Base-by-base conservation (phyloP, 2,888 invertebrate genomes). In the Hydrotaea diabolus region DNA sequence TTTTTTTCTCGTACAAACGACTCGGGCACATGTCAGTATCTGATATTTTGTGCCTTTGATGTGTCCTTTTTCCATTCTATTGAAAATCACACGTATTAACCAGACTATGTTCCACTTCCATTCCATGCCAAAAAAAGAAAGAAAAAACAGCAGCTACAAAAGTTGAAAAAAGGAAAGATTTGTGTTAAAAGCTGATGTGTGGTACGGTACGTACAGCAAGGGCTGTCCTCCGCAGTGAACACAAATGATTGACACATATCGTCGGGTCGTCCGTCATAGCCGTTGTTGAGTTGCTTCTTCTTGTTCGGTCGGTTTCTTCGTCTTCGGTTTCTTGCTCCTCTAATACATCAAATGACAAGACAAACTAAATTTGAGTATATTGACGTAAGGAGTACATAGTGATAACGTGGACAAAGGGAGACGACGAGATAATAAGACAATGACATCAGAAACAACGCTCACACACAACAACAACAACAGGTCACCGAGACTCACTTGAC, bases 381-480 rank as follows among this genome's bases (percentile, higher is more conserved):
- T 85, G 85, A 78, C 85, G 80, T 85, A 36, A 78, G 80, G 77
- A 77, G n/a, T n/a, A n/a, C n/a, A n/a, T n/a, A n/a, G 21, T 43
- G 57, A 36, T 66, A 66, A 39, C 57, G 31, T 57, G 57, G 73
- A 73, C 36, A 73, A 55, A 31, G 39, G 19, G 7, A 23, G 23
- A 13, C n/a, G n/a, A n/a, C 23, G 39, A 39, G 69, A 69, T 69
- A 69, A 69, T 43, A 69, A 69, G 13, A 23, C 66, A 66, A 66
- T 43, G 31, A 66, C 66, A 66, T 11, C 39, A 39, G n/a, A n/a
- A n/a, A 31, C 31, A 31, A 43, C 21, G 3, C 17, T n/a, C 13
- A 46, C 69, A 19, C 66, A 66, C 39, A 36, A 59, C 73, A 53
- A n/a, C 55, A 59, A 66, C 83, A 62, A 46, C 59, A 79, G 76